Percentiles rank a stretch among this genome's conserved stretches.
Conservation (phyloP, 2,888 invertebrate species). For the Plebejus argus region DNA sequence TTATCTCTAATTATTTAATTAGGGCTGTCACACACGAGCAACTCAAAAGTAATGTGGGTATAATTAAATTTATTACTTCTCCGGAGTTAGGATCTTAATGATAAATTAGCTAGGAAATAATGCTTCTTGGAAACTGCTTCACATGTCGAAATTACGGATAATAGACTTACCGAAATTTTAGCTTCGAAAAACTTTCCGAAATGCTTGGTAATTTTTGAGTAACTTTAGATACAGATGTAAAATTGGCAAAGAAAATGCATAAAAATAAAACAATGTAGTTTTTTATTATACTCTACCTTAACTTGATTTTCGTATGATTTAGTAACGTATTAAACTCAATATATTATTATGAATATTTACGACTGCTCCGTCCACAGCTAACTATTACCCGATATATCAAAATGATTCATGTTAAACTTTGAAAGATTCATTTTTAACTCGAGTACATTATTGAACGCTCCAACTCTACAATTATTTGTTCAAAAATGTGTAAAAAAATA, state of each 20-base stretch:
- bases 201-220: not conserved
- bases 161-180: not conserved
- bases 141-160: not conserved
- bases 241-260: not conserved
- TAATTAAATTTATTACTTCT: conserved; percentile 16
- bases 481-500: no score
- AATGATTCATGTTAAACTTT: conserved; percentile 1
- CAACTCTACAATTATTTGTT: no score
- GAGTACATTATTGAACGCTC: not conserved
- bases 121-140: not conserved
- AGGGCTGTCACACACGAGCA: not conserved
- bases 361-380: not conserved
- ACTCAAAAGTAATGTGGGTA: conserved; percentile 7
- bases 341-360: conserved; percentile 6
- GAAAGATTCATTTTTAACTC: not conserved
- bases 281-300: not conserved
- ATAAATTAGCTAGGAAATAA: conserved; percentile 5
- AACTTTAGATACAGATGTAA: no score
- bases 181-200: not conserved
- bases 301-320: not conserved
- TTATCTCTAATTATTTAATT: not conserved
- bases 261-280: not conserved
- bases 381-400: not conserved
- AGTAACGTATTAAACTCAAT: not conserved
- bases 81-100: not conserved